Evolutionary conservation across 2,888 invertebrate genomes (phyloP), one percentile per base, ranked within the genome.

Genomic region (Nomada lathburiana): DNA sequence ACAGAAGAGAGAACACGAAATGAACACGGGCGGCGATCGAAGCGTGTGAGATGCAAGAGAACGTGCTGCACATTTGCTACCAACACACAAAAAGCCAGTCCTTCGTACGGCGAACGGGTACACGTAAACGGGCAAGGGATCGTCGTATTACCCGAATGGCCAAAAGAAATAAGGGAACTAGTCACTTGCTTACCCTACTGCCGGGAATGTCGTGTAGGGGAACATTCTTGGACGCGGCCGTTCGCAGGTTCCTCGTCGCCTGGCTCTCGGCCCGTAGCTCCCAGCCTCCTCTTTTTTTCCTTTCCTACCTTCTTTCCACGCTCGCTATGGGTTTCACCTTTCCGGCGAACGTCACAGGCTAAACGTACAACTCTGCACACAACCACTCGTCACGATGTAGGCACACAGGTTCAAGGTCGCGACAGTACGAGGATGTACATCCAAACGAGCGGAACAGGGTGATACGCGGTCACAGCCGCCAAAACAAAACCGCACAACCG

Each of bases 201-300:
- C 90, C 88, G 94, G 93, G 86, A 94, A 94, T 59, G 93, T 93
- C 47, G 94, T 92, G 88, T 93, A 94, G 47, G 94, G 93, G 89
- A 94, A 94, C 94, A 94, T 94, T 23, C 55, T 87, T 52, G 62
- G 26, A 55, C 77, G 57, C 68, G 77, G 71, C 73, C 70, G 74
- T 60, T 80, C 84, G 81, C 88, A 85, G 86, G 80, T 72, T 83
- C 76, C 68, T 52, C 53, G 62, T 74, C 53, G 71, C 44, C 70
- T 64, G 62, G 59, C 26, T 55, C 57, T 42, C 42, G 13, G n/a
- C 57, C 57, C 18, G 57, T 18, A 57, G 26, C 64, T 26, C 53
- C 3, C 44, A 11, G 57, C 18, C 53, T 60, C 47, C 50, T 42
- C 63, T 42, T 68, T 50, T 55, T 44, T 2, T 13, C 18, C 59